Evolutionary conservation across 2,888 invertebrate genomes (phyloP).

Genomic region (Eutolmus rufibarbis): DNA sequence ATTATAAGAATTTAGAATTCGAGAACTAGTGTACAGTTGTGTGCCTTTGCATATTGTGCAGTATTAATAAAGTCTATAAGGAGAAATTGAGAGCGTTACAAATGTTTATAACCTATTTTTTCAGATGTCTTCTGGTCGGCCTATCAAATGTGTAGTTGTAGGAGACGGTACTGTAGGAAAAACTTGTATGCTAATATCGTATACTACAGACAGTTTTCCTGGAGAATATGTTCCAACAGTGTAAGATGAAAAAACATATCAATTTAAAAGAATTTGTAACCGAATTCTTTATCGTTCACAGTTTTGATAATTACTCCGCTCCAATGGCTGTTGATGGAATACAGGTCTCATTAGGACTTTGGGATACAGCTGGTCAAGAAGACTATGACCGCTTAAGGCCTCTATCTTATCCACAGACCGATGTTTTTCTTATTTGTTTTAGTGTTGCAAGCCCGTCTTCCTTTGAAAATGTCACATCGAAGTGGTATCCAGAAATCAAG

Average conservation of each 20-base stretch:
- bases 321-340: slow-evolving; percentile 99
- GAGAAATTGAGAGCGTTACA: no score
- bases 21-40: no score
- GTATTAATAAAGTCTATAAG: no score
- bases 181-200: slow-evolving; percentile 93
- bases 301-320: slow-evolving; percentile 98
- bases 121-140: slow-evolving; percentile 88
- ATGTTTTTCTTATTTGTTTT: slow-evolving; percentile 99
- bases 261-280: background rate
- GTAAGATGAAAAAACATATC: slow-evolving; percentile 68
- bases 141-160: slow-evolving; percentile 91
- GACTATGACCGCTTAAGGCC: slow-evolving; percentile 96
- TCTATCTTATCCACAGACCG: slow-evolving; percentile 97
- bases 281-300: slow-evolving; percentile 45
- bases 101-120: background rate
- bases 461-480: slow-evolving; percentile 98
- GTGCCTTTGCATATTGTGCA: no score
- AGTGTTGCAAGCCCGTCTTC: slow-evolving; percentile 99
- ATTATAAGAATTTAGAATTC: no score
- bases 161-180: slow-evolving; percentile 94
- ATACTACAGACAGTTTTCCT: slow-evolving; percentile 91
- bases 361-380: slow-evolving; percentile 99
- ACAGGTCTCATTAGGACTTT: slow-evolving; percentile 93
- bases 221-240: slow-evolving; percentile 95
- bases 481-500: slow-evolving; percentile 99